phyloP scores from a whole-genome alignment of 2,797 vertebrate genomes.

The Channa striata region DNA sequence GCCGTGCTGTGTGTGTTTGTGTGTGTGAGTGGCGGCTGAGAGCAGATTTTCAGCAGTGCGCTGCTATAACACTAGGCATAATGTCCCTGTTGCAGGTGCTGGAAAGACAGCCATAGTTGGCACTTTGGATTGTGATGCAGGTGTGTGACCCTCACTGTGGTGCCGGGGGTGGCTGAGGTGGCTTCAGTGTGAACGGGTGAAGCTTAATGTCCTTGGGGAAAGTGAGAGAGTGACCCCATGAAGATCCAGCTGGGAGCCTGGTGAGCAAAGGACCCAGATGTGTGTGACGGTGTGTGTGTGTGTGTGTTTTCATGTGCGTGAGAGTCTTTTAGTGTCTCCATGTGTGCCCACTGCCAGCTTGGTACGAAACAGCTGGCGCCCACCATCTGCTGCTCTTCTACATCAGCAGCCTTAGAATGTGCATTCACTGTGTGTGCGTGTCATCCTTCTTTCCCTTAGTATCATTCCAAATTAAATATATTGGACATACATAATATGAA shows the following conservation, averaged over 20 bases:
- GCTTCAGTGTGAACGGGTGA: constrained; percentile 42
- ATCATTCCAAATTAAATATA: constrained; percentile 42
- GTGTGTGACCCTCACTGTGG: constrained; percentile 43
- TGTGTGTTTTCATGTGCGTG: constrained; percentile 20
- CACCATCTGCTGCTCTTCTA: constrained; percentile 83
- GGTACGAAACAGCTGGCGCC: constrained; percentile 83
- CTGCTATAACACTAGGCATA: constrained; percentile 32
- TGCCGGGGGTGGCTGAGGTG: constrained; percentile 41
- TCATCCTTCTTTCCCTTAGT: constrained; percentile 11
- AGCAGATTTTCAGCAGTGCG: constrained; percentile 16
- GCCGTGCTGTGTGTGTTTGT: constrained; percentile 14
- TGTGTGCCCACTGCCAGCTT: constrained; percentile 78
- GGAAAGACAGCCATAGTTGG: constrained; percentile 40
- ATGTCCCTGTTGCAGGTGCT: constrained; percentile 36
- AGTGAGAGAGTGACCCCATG: constrained; percentile 68
- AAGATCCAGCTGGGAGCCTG: constrained; percentile 72
- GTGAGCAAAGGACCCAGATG: constrained; percentile 69
- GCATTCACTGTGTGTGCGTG: constrained; percentile 36
- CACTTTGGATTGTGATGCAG: constrained; percentile 52
- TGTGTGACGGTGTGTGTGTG: constrained; percentile 52
- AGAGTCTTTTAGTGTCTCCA: constrained; percentile 62
- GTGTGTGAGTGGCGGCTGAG: constrained; percentile 24
- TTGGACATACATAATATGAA: constrained; percentile 26
- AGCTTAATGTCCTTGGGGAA: constrained; percentile 71
- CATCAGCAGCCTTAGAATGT: constrained; percentile 60